phyloP scores from a whole-genome alignment of 2,797 vertebrate species.

The Hybognathus amarus region DNA sequence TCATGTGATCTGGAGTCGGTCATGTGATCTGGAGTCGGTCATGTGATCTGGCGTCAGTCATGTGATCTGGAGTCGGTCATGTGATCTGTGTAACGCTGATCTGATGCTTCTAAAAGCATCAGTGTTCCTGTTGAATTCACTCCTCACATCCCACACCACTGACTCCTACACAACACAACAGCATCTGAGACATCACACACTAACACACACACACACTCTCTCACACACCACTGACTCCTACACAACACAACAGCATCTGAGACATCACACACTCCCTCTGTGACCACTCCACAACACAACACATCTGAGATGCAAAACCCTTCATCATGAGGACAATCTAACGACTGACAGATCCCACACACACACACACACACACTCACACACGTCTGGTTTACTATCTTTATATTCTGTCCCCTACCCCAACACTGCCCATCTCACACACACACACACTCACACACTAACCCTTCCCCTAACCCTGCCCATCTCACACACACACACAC shows the following conservation, averaged over 20 bases:
- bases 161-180: slow-evolving; percentile 53
- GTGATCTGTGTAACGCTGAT: not conserved
- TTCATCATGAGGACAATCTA: not conserved
- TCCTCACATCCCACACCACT: slow-evolving; percentile 49
- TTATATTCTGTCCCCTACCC: too few species aligned
- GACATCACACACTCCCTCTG: not conserved
- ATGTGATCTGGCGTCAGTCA: too few species aligned
- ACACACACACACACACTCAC: not conserved
- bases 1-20: too few species aligned
- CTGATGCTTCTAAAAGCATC: slow-evolving; percentile 15
- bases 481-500: too few species aligned
- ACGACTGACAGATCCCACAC: not conserved
- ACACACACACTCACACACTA: too few species aligned
- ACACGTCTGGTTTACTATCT: too few species aligned
- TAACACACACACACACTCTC: too few species aligned
- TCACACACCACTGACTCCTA: slow-evolving; percentile 31
- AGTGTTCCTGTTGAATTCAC: slow-evolving; percentile 42
- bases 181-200: too few species aligned
- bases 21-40: too few species aligned
- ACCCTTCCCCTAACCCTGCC: too few species aligned
- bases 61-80: not conserved
- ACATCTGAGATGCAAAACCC: not conserved
- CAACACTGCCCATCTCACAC: too few species aligned
- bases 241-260: slow-evolving; percentile 16
- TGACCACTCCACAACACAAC: slow-evolving; percentile 48